These are phyloP conservation scores for Microctonus hyperodae DNA, from an alignment of 2,888 invertebrate species.

Conservation along the genomic window DNA sequence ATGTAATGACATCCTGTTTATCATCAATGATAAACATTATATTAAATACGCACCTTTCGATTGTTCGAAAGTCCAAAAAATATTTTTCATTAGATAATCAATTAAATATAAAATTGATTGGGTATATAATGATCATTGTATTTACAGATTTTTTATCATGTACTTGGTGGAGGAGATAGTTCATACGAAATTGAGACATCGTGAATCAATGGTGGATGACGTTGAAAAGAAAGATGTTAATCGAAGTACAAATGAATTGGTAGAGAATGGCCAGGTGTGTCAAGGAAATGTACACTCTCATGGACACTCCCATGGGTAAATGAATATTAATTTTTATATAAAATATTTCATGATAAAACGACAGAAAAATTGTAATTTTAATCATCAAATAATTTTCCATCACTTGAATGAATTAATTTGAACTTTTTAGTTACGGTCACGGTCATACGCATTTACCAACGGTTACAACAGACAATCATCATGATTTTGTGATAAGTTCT, in stretches of 20 bases:
- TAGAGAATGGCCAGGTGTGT: constrained; percentile 49
- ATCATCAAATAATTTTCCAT: neutral
- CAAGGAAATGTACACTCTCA: constrained; percentile 32
- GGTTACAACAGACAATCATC: constrained; percentile 45
- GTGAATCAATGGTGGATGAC: constrained; percentile 37
- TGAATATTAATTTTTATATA: neutral
- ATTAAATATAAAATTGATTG: neutral
- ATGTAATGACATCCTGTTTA: neutral
- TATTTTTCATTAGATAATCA: neutral
- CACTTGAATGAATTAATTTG: neutral
- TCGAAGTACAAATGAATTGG: constrained; percentile 55
- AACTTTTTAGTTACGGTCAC: constrained; percentile 40
- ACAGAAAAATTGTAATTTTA: neutral
- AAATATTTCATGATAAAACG: neutral
- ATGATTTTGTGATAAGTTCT: constrained; percentile 54
- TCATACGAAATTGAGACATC: constrained; percentile 69
- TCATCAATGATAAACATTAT: neutral
- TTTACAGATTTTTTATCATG: constrained; percentile 58
- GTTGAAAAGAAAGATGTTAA: constrained; percentile 46
- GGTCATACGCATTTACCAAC: constrained; percentile 54
- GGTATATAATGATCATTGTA: neutral
- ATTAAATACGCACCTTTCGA: neutral
- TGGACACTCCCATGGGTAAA: constrained; percentile 48
- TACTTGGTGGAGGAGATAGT: constrained; percentile 79
- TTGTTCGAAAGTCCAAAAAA: neutral